Base-by-base conservation (phyloP, 2,113 vertebrate genomes). In the Tenrec ecaudatus region DNA sequence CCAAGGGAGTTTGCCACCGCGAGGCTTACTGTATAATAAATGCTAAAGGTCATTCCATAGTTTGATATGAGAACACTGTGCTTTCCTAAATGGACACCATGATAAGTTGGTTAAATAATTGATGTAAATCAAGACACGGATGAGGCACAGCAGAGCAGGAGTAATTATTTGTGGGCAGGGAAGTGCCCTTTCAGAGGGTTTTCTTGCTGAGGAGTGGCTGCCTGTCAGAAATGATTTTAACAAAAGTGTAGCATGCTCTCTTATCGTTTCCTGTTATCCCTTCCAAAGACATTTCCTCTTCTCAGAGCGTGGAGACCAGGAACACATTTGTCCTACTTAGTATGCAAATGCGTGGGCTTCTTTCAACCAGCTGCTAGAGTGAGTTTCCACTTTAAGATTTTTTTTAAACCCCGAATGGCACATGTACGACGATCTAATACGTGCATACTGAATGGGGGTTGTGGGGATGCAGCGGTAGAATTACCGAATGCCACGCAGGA, bases 111-210 rank as follows among this genome's bases (percentile, higher is more conserved):
- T 8, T 31, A 25, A n/a, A 2, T 29, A 31, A 38, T 10, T 64
- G 62, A 29, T 2, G 5, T 29, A 17, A n/a, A 3, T 73, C 20
- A 57, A 25, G 12, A 19, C 0, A n/a, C 57, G n/a, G 11, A 53
- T 33, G 36, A 40, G 38, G 69, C 25, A 6, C 7, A 6, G 68
- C 0, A 8, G 15, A 23, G 29, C 7, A 3, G 6, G 4, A 7
- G 1, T 9, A 53, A 53, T 17, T 4, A 33, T 16, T 4, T 0
- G 0, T 0, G 5, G 76, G 16, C 43, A 29, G 31, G 68, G 4
- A 0, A 31, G 19, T 14, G 9, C 19, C n/a, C 36, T 23, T 38
- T 27, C 16, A 29, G 62, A 3, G 10, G 1, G 27, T 23, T 80
- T 64, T n/a, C 62, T 27, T 27, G n/a, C 75, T 38, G 0, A 66